A percentile compares a stretch with the other conserved stretches of the same genome.
Conservation (phyloP, 2,113 vertebrate genomes). For the Saimiri boliviensis region DNA sequence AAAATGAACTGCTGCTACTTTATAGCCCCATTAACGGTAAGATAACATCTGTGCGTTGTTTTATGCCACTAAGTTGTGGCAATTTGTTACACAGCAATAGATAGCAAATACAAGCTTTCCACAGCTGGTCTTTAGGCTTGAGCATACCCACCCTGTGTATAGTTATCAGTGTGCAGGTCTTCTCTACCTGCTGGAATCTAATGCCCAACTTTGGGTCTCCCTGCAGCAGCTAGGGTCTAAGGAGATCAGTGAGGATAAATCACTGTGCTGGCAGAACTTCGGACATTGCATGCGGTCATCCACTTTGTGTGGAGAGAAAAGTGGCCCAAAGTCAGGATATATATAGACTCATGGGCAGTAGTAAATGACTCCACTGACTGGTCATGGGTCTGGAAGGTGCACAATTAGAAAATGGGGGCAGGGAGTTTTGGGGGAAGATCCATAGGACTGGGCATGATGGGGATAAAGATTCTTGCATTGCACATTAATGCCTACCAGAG, state of each 20-base stretch:
- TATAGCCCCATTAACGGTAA: no score
- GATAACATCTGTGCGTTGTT: no score
- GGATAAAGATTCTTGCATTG: no score
- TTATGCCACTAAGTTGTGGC: no score
- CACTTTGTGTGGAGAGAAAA: neutral
- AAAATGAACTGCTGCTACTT: neutral
- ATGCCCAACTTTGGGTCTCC: neutral
- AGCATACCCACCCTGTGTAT: neutral
- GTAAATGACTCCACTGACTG: neutral
- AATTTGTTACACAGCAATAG: no score
- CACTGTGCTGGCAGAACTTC: neutral
- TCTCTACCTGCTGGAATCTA: neutral
- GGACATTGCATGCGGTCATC: neutral
- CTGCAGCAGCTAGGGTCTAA: neutral
- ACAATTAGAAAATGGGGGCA: neutral
- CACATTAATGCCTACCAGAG: neutral
- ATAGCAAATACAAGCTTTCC: no score
- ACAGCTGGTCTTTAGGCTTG: neutral
- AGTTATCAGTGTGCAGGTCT: neutral
- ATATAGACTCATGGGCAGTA: neutral
- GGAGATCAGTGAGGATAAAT: neutral
- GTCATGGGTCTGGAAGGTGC: neutral
- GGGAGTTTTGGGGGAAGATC: neutral
- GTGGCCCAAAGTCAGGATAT: neutral
- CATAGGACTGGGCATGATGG: neutral